These are phyloP conservation scores for Lochmaea capreae DNA, from an alignment of 2,888 invertebrate genomes.

Conservation along the genomic window DNA sequence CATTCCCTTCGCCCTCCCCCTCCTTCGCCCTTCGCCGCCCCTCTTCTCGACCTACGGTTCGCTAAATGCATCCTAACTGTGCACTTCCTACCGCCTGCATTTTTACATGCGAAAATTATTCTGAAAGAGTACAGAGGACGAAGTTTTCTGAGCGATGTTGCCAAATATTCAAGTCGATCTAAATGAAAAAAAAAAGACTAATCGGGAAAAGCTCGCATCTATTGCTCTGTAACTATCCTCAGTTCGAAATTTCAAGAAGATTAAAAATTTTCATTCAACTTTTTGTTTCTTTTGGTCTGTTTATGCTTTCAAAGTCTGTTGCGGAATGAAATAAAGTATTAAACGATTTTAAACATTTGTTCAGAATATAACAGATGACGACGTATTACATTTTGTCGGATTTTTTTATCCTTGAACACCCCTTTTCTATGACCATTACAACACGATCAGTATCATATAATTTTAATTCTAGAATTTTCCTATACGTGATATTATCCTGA, in stretches of 20 bases:
- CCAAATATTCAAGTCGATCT: constrained; percentile 27
- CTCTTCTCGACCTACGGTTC: constrained; percentile 49
- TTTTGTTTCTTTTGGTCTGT: background rate
- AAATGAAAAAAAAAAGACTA: background rate
- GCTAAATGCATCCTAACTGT: constrained; percentile 59
- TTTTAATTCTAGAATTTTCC: too few species aligned
- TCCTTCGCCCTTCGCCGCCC: constrained; percentile 47
- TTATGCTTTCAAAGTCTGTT: too few species aligned
- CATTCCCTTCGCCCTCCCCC: constrained; percentile 54
- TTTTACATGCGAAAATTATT: constrained; percentile 55
- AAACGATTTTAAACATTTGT: too few species aligned
- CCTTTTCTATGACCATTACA: too few species aligned
- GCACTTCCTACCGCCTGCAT: constrained; percentile 56
- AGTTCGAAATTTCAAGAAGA: background rate
- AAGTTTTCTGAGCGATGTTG: constrained; percentile 36
- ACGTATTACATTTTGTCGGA: too few species aligned
- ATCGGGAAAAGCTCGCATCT: background rate
- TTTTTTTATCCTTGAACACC: too few species aligned
- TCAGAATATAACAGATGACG: too few species aligned
- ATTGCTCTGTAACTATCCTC: background rate
- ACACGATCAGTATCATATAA: too few species aligned
- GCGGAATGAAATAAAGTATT: too few species aligned
- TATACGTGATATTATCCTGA: background rate
- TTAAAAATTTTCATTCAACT: background rate
- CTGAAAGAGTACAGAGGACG: constrained; percentile 43